A percentile compares a stretch with the other conserved stretches of the same genome.
Conservation (phyloP, 2,113 vertebrate genomes). For the Larimichthys polyactis region DNA sequence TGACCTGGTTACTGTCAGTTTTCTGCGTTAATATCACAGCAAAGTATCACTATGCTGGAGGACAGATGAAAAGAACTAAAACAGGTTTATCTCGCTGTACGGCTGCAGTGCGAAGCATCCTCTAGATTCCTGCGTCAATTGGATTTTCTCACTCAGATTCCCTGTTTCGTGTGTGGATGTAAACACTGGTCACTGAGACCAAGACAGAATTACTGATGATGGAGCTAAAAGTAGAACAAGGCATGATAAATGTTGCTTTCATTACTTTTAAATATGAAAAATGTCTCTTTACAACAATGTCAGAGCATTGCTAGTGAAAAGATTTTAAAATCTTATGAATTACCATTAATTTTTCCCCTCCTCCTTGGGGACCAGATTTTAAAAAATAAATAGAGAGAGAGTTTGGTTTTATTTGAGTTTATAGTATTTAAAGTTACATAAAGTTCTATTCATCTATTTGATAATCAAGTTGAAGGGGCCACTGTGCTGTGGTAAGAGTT, state of each 20-base stretch:
- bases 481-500: neutral
- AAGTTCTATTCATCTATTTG: neutral
- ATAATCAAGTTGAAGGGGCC: no score
- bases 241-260: constrained; percentile 42
- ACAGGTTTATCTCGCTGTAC: neutral
- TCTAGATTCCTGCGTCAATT: neutral
- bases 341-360: constrained; percentile 10
- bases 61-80: neutral
- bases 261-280: constrained; percentile 43
- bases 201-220: constrained; percentile 36
- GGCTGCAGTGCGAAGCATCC: neutral
- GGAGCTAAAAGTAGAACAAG: constrained; percentile 45
- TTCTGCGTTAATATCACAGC: no score
- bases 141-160: constrained; percentile 13
- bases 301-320: constrained; percentile 17
- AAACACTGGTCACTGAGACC: constrained; percentile 16
- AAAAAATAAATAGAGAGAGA: neutral
- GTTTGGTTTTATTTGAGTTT: constrained; percentile 1
- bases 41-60: neutral
- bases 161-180: constrained; percentile 2
- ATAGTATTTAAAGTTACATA: neutral
- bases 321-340: constrained; percentile 24
- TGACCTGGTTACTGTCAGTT: no score
- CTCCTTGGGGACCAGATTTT: constrained; percentile 6
- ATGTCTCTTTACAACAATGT: constrained; percentile 22